Evolutionary conservation across 2,888 invertebrate species (phyloP).

Genomic region (Cancer borealis): DNA sequence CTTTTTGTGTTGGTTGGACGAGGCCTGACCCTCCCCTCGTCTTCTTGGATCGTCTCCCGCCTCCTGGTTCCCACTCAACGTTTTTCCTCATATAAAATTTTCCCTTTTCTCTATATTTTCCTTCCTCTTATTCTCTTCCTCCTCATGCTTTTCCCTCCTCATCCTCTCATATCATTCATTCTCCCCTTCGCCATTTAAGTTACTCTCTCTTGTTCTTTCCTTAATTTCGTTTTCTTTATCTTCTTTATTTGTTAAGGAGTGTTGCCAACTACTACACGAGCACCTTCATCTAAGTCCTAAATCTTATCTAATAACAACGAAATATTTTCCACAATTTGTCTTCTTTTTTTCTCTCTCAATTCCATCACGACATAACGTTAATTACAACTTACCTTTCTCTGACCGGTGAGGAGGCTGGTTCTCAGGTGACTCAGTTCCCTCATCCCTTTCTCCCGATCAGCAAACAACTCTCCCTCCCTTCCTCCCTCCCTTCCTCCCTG

Average conservation of each 20-base stretch:
- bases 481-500: background rate
- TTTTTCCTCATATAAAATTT: background rate
- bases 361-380: slow-evolving; percentile 6
- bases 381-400: background rate
- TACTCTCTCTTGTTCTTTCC: background rate
- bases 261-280: background rate
- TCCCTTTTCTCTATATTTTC: background rate
- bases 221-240: background rate
- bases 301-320: background rate
- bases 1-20: slow-evolving; percentile 17
- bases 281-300: background rate
- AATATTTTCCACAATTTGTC: background rate
- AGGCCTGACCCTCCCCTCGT: background rate
- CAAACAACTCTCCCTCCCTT: background rate
- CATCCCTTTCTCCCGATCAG: background rate
- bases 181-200: background rate
- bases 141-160: background rate
- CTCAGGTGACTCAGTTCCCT: background rate
- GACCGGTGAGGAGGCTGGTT: slow-evolving; percentile 20
- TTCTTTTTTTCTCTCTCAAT: background rate
- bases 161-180: background rate
- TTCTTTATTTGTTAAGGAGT: too few species aligned
- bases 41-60: too few species aligned
- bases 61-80: too few species aligned
- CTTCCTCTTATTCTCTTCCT: background rate